phyloP scores from a whole-genome alignment of 1,140 invertebrate species.

The Brachionus angularis region DNA sequence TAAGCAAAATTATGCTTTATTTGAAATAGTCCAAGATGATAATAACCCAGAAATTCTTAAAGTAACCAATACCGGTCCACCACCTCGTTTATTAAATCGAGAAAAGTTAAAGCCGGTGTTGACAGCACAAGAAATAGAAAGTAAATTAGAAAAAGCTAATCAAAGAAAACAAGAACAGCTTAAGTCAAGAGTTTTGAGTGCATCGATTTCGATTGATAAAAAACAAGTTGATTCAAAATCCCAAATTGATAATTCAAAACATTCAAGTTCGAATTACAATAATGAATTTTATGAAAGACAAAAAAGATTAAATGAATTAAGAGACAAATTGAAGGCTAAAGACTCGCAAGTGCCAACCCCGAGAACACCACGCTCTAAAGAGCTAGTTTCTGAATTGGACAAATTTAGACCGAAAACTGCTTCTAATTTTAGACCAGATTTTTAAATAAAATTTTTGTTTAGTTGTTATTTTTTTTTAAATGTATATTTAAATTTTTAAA shows the following conservation, averaged over 20 bases:
- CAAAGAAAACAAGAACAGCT: constrained; percentile 4
- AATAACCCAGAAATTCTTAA: background rate
- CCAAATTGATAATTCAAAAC: background rate
- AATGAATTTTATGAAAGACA: constrained; percentile 11
- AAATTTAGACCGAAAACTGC: constrained; percentile 21
- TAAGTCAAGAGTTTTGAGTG: background rate
- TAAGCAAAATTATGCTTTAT: background rate
- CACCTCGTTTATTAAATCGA: background rate
- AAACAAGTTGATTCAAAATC: background rate
- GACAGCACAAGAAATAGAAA: background rate
- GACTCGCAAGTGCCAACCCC: background rate
- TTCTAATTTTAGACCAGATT: constrained; percentile 21
- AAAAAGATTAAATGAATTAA: background rate
- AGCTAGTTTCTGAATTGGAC: constrained; percentile 2
- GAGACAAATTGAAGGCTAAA: constrained; percentile 25
- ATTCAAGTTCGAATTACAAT: too few species aligned
- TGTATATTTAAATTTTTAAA: too few species aligned
- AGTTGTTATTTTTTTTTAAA: background rate
- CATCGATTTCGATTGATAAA: background rate
- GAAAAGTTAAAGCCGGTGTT: background rate
- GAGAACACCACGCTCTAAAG: constrained; percentile 8
- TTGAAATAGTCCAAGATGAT: constrained; percentile 16
- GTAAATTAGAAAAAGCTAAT: constrained; percentile 10
- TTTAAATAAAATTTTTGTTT: background rate
- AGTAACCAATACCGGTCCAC: background rate